Conservation (phyloP, 2,797 vertebrate genomes). For the Loriculus beryllinus region DNA sequence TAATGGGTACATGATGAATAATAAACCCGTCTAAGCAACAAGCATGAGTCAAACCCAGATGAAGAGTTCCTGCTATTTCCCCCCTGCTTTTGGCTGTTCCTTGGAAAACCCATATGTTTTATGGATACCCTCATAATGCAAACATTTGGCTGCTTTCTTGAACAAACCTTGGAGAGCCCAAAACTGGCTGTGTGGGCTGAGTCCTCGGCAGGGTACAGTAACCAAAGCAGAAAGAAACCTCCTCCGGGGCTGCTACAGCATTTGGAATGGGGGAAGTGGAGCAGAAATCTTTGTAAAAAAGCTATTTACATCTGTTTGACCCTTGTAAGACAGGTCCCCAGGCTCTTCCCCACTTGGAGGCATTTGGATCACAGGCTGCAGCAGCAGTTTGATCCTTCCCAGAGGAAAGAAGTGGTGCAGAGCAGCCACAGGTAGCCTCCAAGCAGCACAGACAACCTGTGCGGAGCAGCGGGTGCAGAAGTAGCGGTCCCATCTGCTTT, state of each 20-base stretch:
- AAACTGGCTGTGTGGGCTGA: slow-evolving; percentile 46
- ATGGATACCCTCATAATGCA: slow-evolving; percentile 36
- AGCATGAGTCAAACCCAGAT: slow-evolving; percentile 46
- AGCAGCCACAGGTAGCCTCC: background rate
- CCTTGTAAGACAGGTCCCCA: slow-evolving; percentile 18
- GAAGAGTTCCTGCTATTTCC: slow-evolving; percentile 19
- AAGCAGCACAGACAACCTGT: background rate
- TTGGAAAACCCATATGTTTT: slow-evolving; percentile 22
- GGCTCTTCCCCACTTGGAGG: background rate
- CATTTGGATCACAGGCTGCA: background rate
- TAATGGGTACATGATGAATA: slow-evolving; percentile 35
- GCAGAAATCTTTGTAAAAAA: slow-evolving; percentile 26
- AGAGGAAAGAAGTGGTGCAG: background rate
- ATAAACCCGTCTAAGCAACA: slow-evolving; percentile 35
- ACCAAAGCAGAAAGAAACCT: slow-evolving; percentile 43
- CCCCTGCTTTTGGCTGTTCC: background rate
- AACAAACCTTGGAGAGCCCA: slow-evolving; percentile 32
- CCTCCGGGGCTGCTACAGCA: slow-evolving; percentile 15
- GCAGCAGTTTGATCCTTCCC: background rate
- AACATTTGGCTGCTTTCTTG: slow-evolving; percentile 40
- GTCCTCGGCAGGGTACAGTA: slow-evolving; percentile 26
- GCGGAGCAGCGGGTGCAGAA: background rate
- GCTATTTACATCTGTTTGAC: slow-evolving; percentile 51
- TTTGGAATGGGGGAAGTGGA: slow-evolving; percentile 9
- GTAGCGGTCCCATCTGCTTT: background rate